Conservation (phyloP, 2,888 invertebrate genomes). For the Acanthosepion pharaonis region DNA sequence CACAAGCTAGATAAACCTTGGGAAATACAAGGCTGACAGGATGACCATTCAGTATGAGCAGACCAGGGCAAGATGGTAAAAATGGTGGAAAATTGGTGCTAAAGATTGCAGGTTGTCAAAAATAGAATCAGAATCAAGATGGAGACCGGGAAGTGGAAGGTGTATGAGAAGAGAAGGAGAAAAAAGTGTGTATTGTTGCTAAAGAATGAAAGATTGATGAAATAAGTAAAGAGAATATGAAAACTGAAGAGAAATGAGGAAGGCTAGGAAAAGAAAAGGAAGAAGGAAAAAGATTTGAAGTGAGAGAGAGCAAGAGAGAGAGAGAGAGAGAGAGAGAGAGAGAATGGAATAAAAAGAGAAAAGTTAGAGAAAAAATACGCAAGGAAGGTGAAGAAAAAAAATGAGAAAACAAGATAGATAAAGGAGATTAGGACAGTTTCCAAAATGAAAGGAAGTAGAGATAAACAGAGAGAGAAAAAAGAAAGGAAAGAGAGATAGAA, state of each 20-base stretch:
- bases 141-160: not conserved
- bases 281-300: not conserved
- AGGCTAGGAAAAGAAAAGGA: not conserved
- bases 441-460: too few relatives aligned
- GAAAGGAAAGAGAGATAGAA: not conserved
- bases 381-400: too few relatives aligned
- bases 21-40: not conserved
- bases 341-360: not conserved
- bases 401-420: too few relatives aligned
- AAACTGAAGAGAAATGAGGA: not conserved
- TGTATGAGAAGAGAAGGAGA: not conserved
- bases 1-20: not conserved
- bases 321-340: not conserved
- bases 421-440: too few relatives aligned
- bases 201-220: not conserved
- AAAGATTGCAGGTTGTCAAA: conserved; percentile 15
- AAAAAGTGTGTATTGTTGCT: not conserved
- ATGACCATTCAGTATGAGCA: not conserved
- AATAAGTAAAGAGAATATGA: not conserved
- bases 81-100: not conserved
- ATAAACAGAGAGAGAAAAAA: too few relatives aligned
- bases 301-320: not conserved
- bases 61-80: not conserved
- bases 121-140: not conserved
- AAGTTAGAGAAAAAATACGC: too few relatives aligned